phyloP scores from a whole-genome alignment of 1,140 invertebrate species.

The Phymastichus coffea region DNA sequence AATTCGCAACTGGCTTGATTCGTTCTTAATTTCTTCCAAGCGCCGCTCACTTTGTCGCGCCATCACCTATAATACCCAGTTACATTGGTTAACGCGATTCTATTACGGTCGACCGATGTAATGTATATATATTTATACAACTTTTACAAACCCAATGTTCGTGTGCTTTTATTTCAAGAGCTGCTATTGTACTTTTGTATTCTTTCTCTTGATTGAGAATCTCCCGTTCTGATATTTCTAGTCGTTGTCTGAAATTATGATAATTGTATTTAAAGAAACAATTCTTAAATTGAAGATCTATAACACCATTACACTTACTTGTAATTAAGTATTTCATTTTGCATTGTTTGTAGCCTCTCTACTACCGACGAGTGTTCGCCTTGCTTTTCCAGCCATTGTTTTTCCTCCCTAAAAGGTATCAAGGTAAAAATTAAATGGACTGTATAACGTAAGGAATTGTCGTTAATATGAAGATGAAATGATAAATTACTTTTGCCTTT shows the following conservation, averaged over 20 bases:
- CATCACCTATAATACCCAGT: constrained; percentile 53
- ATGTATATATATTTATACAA: not conserved
- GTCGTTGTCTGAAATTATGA: constrained; percentile 61
- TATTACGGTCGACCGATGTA: no score
- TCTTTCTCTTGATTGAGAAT: constrained; percentile 77
- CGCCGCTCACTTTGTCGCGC: constrained; percentile 73
- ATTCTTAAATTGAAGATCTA: constrained; percentile 10
- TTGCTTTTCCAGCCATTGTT: constrained; percentile 79
- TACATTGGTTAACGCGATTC: not conserved
- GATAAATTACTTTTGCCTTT: constrained; percentile 73
- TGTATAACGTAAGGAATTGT: not conserved
- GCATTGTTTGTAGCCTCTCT: constrained; percentile 73
- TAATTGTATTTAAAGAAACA: constrained; percentile 9
- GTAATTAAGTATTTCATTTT: constrained; percentile 77
- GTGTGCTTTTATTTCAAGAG: constrained; percentile 74
- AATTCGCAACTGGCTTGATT: constrained; percentile 71
- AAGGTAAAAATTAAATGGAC: constrained; percentile 19
- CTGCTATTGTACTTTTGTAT: constrained; percentile 72
- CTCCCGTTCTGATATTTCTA: constrained; percentile 74
- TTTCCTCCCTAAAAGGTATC: constrained; percentile 67
- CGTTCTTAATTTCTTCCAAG: constrained; percentile 73
- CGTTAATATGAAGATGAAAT: constrained; percentile 7
- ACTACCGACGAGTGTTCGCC: constrained; percentile 77
- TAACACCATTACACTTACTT: constrained; percentile 73
- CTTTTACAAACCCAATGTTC: constrained; percentile 66